Evolutionary conservation across 2,113 vertebrate genomes (phyloP).

Genomic region (Chelonoidis abingdonii): DNA sequence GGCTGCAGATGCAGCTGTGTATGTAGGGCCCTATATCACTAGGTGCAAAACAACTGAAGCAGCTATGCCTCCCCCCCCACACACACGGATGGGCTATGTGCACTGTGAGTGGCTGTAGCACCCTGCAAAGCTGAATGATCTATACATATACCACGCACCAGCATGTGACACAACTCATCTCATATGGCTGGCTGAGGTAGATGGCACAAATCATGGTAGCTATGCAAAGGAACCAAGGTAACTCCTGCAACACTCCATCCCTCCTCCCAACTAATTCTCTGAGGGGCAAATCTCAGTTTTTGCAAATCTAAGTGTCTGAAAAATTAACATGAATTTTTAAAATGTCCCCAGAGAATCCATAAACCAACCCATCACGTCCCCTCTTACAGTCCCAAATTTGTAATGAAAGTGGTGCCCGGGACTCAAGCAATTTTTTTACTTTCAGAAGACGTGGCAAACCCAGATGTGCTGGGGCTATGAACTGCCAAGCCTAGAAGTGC

Average conservation of each 20-base stretch:
- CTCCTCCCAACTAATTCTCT: neutral
- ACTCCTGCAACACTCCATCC: neutral
- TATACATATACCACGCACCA: neutral
- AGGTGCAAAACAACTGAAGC: neutral
- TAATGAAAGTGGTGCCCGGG: too few relatives aligned
- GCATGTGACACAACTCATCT: neutral
- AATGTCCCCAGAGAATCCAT: neutral
- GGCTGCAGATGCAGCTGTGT: neutral
- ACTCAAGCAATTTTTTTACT: too few relatives aligned
- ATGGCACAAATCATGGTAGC: neutral
- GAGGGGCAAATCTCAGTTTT: neutral
- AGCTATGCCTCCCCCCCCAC: neutral
- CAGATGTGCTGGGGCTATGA: too few relatives aligned
- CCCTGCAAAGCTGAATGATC: neutral
- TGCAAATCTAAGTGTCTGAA: neutral
- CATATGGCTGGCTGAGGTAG: neutral
- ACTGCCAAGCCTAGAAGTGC: too few relatives aligned
- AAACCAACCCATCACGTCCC: neutral
- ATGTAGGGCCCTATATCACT: neutral
- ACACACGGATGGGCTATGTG: neutral
- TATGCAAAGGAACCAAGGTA: neutral
- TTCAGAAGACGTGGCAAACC: too few relatives aligned
- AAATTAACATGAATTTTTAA: neutral
- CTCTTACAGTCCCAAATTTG: neutral
- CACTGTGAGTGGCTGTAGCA: neutral